phyloP scores from a whole-genome alignment of 2,113 vertebrate genomes.

The Rhineura floridana region DNA sequence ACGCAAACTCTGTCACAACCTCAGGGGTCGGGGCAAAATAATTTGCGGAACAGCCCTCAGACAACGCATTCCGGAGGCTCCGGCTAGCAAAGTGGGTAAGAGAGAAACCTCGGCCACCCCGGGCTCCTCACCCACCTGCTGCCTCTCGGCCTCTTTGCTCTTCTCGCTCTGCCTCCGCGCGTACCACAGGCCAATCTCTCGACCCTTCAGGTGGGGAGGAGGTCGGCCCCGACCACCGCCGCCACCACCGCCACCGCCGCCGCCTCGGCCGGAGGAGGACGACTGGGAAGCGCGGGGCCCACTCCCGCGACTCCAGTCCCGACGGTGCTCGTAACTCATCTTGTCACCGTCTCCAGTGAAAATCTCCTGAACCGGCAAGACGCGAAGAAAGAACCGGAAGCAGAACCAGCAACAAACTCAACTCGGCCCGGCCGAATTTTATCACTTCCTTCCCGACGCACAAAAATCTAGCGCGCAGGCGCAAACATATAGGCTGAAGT shows the following conservation, averaged over 20 bases:
- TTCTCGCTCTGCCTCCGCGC: conserved; percentile 87
- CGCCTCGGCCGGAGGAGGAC: conserved; percentile 37
- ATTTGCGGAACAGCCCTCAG: not conserved
- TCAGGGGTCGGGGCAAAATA: not conserved
- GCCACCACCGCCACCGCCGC: conserved; percentile 64
- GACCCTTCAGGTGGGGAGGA: conserved; percentile 89
- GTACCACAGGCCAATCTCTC: conserved; percentile 97
- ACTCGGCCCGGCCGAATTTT: not conserved
- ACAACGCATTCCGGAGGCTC: accelerated
- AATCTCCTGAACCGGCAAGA: not conserved
- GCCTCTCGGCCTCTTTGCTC: conserved; percentile 87
- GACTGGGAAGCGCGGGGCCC: conserved; percentile 21
- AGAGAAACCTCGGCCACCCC: too few species aligned
- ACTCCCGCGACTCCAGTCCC: conserved; percentile 72
- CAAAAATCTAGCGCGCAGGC: not conserved
- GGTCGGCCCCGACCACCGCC: conserved; percentile 80
- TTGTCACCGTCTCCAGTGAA: not conserved
- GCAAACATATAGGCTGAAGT: not conserved
- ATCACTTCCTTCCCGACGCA: conserved; percentile 3
- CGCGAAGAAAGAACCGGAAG: not conserved
- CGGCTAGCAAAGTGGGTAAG: too few species aligned
- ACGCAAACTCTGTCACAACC: not conserved
- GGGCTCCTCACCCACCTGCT: conserved; percentile 80
- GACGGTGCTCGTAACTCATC: conserved; percentile 85
- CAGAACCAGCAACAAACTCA: not conserved